Percentiles rank a stretch among this genome's conserved stretches.
These are phyloP conservation scores for Grantiella picta DNA, from an alignment of 2,113 vertebrate genomes.

Conservation along the genomic window DNA sequence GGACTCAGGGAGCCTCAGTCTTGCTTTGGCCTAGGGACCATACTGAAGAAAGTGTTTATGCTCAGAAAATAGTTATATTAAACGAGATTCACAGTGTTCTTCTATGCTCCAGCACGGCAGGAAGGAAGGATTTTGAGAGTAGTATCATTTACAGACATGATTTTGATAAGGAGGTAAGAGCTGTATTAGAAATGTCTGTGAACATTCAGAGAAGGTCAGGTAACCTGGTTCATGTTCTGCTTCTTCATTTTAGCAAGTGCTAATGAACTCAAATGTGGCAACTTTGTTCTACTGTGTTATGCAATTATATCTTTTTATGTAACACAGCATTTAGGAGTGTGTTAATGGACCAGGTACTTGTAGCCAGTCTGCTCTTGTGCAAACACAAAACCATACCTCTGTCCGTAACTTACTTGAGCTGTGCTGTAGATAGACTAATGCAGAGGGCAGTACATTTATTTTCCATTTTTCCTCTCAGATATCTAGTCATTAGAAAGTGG, in stretches of 20 bases:
- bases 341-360: not conserved
- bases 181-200: not conserved
- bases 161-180: not conserved
- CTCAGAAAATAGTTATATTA: not conserved
- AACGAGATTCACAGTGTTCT: not conserved
- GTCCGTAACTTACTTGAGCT: not conserved
- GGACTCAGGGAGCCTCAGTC: not conserved
- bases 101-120: not conserved
- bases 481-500: not conserved
- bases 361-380: not conserved
- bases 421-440: not conserved
- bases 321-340: not conserved
- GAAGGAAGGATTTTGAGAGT: not conserved
- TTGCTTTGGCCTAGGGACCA: rapidly evolving
- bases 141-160: not conserved
- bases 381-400: not conserved
- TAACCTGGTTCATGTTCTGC: not conserved
- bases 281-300: not conserved
- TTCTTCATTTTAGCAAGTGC: not conserved
- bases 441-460: not conserved
- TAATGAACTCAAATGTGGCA: not conserved
- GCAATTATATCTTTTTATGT: not conserved
- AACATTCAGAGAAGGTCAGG: not conserved
- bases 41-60: not conserved
- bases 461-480: not conserved